phyloP scores from a whole-genome alignment of 2,113 vertebrate genomes.

The Paracanthobrama guichenoti region DNA sequence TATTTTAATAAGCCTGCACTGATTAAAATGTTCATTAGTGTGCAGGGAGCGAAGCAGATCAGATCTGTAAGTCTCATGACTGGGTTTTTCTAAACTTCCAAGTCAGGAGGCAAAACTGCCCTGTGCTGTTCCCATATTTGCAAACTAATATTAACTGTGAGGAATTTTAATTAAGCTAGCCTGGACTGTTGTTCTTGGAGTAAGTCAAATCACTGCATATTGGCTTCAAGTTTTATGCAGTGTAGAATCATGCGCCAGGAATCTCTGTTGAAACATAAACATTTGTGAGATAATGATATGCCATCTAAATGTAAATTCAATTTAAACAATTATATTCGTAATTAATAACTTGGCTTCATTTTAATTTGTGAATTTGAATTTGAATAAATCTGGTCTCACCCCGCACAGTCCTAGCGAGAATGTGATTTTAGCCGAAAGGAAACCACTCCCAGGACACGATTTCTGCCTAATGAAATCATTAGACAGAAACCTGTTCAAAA shows the following conservation, averaged over 20 bases:
- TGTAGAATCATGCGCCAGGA: neutral
- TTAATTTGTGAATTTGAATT: neutral
- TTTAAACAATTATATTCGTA: neutral
- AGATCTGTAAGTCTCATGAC: constrained; percentile 6
- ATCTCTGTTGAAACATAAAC: neutral
- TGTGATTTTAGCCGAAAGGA: too few species aligned
- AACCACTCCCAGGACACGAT: too few species aligned
- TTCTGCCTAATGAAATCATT: neutral
- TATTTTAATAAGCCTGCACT: constrained; percentile 39
- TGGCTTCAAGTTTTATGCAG: neutral
- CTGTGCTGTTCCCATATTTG: neutral
- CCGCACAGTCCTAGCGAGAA: too few species aligned
- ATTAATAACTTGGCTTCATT: neutral
- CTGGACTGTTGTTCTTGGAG: neutral
- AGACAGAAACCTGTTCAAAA: neutral
- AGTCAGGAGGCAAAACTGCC: constrained; percentile 16
- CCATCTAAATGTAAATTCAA: neutral
- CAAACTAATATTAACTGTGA: constrained; percentile 11
- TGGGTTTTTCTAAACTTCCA: neutral
- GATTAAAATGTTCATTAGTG: constrained; percentile 40
- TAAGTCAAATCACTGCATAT: constrained; percentile 4
- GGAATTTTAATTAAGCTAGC: neutral
- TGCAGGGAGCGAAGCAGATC: constrained; percentile 9
- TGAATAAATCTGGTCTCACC: neutral
- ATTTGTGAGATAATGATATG: neutral